Evolutionary conservation across 2,797 vertebrate species (phyloP), one percentile per base, ranked within the genome.

Genomic region (Ibycter americanus): DNA sequence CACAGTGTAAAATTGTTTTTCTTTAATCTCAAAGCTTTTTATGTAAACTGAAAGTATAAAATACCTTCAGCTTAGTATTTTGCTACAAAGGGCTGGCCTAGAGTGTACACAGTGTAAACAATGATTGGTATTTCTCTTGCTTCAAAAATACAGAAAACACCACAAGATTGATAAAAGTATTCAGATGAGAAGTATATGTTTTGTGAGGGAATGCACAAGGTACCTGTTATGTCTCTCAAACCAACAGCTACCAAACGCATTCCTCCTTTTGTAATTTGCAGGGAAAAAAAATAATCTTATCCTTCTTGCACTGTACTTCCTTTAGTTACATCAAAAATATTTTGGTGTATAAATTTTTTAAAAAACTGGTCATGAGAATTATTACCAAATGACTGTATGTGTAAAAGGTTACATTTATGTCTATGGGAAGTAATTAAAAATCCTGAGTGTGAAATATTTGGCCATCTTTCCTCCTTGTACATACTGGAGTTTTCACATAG

Each of bases 51-150:
- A 98, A 97, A 98, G 97, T 96, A 98, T 97, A 98, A 98, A 98
- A 98, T 97, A 97, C 97, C 97, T 98, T 98, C 98, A 98, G 98
- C 94, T 98, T 97, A 96, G 83, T 97, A 98, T 97, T 97, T 97
- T 97, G 97, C 98, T 98, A 98, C 98, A 98, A 98, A 98, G 98
- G 97, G 97, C 98, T 98, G 97, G 97, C 98, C 98, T 98, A 97
- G 97, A 98, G 98, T 98, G 98, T 98, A 98, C 98, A 98, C 95
- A 98, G 98, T 98, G 98, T 98, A 98, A 98, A 98, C 98, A 98
- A 98, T 97, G 97, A 97, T 97, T 96, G 97, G 94, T 98, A 97
- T 92, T 97, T 97, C 87, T 98, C 97, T 97, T 97, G 97, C 97
- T 98, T 98, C 97, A 98, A 98, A 98, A 98, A 98, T 97, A 97